Percentiles rank a stretch among this genome's conserved stretches.
Evolutionary conservation across 2,888 invertebrate species (phyloP).

Genomic region (Dryocosmus kuriphilus): DNA sequence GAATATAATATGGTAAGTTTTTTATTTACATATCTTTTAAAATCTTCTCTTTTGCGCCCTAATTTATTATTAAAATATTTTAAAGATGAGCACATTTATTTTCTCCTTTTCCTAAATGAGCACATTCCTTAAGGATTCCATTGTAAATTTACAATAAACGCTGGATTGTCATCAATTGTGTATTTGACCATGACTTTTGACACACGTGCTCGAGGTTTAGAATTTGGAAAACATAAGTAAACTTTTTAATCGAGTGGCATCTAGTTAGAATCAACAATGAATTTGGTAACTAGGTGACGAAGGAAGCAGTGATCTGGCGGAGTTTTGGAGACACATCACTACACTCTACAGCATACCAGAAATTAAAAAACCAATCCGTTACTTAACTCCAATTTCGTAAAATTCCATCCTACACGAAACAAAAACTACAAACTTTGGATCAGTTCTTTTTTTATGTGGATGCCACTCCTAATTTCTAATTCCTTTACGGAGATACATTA

Average conservation of each 20-base stretch:
- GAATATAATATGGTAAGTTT: constrained; percentile 27
- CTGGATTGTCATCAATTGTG: not conserved
- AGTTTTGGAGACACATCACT: constrained; percentile 21
- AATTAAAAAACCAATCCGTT: constrained; percentile 4
- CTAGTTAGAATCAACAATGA: not conserved
- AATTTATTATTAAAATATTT: not conserved
- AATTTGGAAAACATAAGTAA: not conserved
- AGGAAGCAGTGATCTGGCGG: constrained; percentile 2
- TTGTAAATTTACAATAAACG: not conserved
- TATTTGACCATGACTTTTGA: too few relatives aligned
- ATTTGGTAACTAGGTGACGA: constrained; percentile 30
- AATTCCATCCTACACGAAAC: not conserved
- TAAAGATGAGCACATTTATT: not conserved
- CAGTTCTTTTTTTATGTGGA: constrained; percentile 4
- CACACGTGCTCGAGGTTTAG: not conserved
- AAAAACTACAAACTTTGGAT: constrained; percentile 3
- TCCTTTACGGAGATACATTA: constrained; percentile 23
- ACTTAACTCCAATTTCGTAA: constrained; percentile 8
- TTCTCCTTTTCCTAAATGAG: not conserved
- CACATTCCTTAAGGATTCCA: not conserved
- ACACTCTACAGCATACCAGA: not conserved
- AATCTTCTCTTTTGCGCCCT: not conserved
- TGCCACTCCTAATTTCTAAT: not conserved
- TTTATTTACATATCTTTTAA: not conserved
- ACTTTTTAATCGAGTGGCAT: constrained; percentile 12